Evolutionary conservation across 2,888 invertebrate genomes (phyloP), one percentile per base, ranked within the genome.

Genomic region (Nomada flava): DNA sequence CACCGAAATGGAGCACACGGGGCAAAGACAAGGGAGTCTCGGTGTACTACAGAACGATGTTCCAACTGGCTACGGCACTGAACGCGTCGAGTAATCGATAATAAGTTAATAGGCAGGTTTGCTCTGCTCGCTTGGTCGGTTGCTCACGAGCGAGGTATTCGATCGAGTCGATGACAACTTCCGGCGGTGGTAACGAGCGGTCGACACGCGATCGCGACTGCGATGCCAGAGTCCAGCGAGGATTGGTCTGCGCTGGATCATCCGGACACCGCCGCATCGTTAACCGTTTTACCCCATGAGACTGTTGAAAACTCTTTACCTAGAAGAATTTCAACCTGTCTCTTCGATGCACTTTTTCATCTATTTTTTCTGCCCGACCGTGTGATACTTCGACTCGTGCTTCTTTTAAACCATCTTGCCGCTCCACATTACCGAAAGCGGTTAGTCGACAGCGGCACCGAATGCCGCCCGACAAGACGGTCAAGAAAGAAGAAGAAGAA

Each of bases 81-180:
- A 71, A 81, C 69, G 76, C 64, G 76, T 78, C 79, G 78, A 67
- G 73, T 87, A 84, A 90, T 90, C 89, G 87, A 90, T 89, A 89
- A 86, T 85, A 79, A 89, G 85, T 86, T 89, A 89, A 89, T 83
- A 85, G 86, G 82, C 79, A 84, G 77, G 85, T 84, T 87, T 47
- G 82, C 85, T 82, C 80, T 79, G 84, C 84, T 79, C 83, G 79
- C n/a, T 52, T 23, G 76, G 79, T 18, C 76, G 44, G 76, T 76
- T 76, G 76, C 82, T 64, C 82, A 74, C 78, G 75, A 79, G 67
- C 64, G 59, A 77, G 77, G 86, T 60, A 84, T 84, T 85, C 86
- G 82, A 85, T 84, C 84, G 82, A 73, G 72, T 69, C 86, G 84
- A 84, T 86, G 84, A 84, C 84, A 84, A 84, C 84, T 84, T 84